Conservation (phyloP, 2,797 vertebrate species). For the Alcedo atthis region DNA sequence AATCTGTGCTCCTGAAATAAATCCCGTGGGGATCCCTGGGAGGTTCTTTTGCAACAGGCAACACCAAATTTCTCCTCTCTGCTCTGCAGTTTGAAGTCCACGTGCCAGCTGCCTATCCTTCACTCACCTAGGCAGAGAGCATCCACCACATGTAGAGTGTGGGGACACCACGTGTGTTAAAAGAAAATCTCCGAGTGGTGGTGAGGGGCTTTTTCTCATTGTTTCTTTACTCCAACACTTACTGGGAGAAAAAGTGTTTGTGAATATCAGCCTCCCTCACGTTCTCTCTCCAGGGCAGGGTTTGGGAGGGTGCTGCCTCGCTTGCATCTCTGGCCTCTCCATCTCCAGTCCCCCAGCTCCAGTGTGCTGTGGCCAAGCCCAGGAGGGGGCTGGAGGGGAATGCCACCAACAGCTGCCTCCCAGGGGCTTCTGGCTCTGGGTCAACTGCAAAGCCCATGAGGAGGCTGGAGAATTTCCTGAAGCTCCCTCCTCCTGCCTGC, state of each 20-base stretch:
- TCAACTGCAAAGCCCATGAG: slow-evolving; percentile 49
- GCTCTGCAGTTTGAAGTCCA: not conserved
- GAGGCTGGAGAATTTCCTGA: slow-evolving; percentile 65
- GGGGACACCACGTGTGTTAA: not conserved
- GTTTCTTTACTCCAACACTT: not conserved
- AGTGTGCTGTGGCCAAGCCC: not conserved
- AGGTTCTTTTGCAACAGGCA: not conserved
- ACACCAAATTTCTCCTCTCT: not conserved
- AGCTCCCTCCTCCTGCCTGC: not conserved
- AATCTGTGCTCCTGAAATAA: not conserved
- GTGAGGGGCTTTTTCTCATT: not conserved
- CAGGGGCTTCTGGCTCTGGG: slow-evolving; percentile 22
- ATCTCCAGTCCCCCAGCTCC: not conserved
- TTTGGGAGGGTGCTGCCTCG: not conserved
- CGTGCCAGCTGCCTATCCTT: not conserved
- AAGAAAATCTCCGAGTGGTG: not conserved
- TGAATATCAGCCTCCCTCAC: not conserved
- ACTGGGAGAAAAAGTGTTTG: not conserved
- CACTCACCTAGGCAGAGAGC: not conserved
- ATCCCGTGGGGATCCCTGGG: not conserved
- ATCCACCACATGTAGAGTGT: not conserved
- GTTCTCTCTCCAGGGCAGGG: not conserved
- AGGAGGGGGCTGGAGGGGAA: slow-evolving; percentile 51
- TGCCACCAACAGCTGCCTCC: slow-evolving; percentile 55
- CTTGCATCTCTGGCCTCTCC: not conserved